A percentile compares a stretch with the other conserved stretches of the same genome.
phyloP scores from a whole-genome alignment of 1,140 invertebrate species.

The Neomicropteryx cornuta region DNA sequence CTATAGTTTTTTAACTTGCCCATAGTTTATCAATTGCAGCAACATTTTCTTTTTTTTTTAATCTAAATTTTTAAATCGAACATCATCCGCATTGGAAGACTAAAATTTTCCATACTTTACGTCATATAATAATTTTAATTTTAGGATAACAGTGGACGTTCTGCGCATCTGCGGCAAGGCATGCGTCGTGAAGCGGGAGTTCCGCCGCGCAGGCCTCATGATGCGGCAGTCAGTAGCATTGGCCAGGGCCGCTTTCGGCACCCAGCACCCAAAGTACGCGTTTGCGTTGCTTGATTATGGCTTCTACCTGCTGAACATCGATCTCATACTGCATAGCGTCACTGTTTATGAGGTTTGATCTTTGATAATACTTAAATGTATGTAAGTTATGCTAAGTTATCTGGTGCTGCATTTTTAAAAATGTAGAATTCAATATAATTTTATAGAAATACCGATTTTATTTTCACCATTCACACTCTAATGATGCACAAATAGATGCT shows the following conservation, averaged over 20 bases:
- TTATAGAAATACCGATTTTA: conserved; percentile 1
- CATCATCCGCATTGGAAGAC: too few relatives aligned
- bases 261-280: conserved; percentile 66
- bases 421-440: neutral
- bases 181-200: conserved; percentile 78
- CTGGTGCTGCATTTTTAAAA: neutral
- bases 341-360: conserved; percentile 66
- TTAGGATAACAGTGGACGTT: conserved; percentile 62
- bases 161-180: conserved; percentile 73
- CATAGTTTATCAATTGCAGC: too few relatives aligned
- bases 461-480: too few relatives aligned
- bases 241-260: conserved; percentile 56
- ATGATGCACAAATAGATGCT: too few relatives aligned
- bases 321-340: conserved; percentile 71
- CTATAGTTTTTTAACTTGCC: too few relatives aligned
- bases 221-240: conserved; percentile 70
- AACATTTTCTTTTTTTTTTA: too few relatives aligned
- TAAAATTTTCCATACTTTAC: too few relatives aligned
- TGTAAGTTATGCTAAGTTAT: neutral
- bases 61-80: too few relatives aligned
- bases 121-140: too few relatives aligned
- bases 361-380: conserved; percentile 10
- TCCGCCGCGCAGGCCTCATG: conserved; percentile 64
- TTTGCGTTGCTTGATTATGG: conserved; percentile 79
- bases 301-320: conserved; percentile 83